Evolutionary conservation across 2,113 vertebrate species (phyloP), one percentile per base, ranked within the genome.

Genomic region (Rhea americana): DNA sequence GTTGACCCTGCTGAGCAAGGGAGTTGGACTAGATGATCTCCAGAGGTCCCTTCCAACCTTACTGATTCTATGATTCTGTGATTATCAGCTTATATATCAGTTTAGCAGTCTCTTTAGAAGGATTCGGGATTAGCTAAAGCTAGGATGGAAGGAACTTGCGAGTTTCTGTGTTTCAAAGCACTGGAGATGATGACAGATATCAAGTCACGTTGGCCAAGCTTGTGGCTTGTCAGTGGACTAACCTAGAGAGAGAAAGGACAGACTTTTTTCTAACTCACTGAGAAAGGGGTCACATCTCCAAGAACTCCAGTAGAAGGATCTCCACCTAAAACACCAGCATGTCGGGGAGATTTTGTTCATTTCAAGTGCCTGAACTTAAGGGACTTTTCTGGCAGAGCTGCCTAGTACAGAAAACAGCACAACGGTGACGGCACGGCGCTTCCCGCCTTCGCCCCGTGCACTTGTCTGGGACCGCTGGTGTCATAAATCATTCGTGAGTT

Each of bases 311-410:
- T 88, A 70, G 92, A 89, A 92, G 30, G 13, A 66, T 53, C 47
- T 35, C 8, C 14, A 22, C 30, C 10, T 82, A 70, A 89, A 92
- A 16, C 1, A 1, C 43, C 26, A 18, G 22, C 66, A 25, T 66
- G 79, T 78, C 0, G 7, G 59, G 28, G 65, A 92, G 56, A 56
- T 95, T 91, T 82, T 89, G 28, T 43, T 74, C 32, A 47, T 93
- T 90, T 53, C 30, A 66, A 82, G 71, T 81, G 48, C 62, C 45
- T 94, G 81, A 73, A 70, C 58, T 82, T 90, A 94, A 95, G 84
- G 92, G 80, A 53, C 66, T 82, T 90, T 76, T 76, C 94, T 93
- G 87, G 47, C 79, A 50, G 89, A 96, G 84, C 93, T 95, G 82
- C 82, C 82, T 18, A 67, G 79, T 65, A 80, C 93, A 91, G 81